Evolutionary conservation across 2,888 invertebrate species (phyloP).

Genomic region (Tinea pellionella): DNA sequence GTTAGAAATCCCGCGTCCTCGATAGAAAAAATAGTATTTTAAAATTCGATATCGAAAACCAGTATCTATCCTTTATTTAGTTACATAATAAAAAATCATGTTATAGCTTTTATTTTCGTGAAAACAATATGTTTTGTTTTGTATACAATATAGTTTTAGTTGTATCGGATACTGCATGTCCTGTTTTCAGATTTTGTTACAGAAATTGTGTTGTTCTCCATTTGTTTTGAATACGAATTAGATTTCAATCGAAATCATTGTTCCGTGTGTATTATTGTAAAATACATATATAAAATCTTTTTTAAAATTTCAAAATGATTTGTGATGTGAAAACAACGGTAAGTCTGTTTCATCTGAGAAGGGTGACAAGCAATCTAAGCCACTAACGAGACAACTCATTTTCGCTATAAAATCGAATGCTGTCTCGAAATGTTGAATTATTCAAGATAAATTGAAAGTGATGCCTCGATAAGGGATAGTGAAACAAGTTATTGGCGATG

Average conservation of each 20-base stretch:
- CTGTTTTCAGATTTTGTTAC: background rate
- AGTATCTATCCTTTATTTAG: too few relatives aligned
- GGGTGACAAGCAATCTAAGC: conserved; percentile 21
- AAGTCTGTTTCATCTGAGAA: background rate
- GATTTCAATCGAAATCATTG: too few relatives aligned
- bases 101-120: background rate
- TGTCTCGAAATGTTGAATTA: conserved; percentile 42
- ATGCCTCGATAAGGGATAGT: conserved; percentile 27
- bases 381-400: conserved; percentile 43
- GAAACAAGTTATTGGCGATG: conserved; percentile 42
- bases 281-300: background rate
- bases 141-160: background rate
- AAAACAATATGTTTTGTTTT: background rate
- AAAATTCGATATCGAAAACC: too few relatives aligned
- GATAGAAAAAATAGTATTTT: too few relatives aligned
- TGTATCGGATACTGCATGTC: background rate
- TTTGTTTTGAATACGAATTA: too few relatives aligned
- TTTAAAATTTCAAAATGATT: background rate
- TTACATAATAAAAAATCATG: background rate
- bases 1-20: too few relatives aligned
- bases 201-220: too few relatives aligned
- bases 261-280: too few relatives aligned
- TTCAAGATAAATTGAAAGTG: conserved; percentile 57
- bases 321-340: background rate
- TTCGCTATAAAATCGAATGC: conserved; percentile 40